phyloP scores from a whole-genome alignment of 2,888 invertebrate genomes.

The Diplolepis rosae region DNA sequence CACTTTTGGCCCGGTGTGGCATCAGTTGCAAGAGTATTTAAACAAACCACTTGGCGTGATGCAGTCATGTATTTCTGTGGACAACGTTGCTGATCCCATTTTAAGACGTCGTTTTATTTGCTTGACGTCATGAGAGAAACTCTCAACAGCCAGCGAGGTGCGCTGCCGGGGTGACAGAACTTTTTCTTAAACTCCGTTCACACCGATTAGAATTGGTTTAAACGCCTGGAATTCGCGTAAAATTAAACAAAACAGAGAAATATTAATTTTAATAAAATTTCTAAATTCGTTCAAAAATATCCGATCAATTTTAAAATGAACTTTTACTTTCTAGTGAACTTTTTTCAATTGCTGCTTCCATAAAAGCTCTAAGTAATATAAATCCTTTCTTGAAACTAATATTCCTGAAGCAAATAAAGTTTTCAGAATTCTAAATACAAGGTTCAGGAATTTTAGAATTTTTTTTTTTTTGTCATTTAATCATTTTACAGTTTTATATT shows the following conservation, averaged over 20 bases:
- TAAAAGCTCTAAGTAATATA: no score
- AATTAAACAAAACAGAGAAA: background rate
- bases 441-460: no score
- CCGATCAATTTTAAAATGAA: no score
- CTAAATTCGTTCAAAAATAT: no score
- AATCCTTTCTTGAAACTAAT: no score
- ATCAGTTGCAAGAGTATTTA: constrained; percentile 57
- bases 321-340: no score
- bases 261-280: constrained; percentile 1
- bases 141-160: constrained; percentile 36
- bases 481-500: no score
- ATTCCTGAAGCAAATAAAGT: no score
- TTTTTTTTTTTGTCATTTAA: no score
- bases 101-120: constrained; percentile 57
- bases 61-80: constrained; percentile 58
- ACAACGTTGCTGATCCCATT: constrained; percentile 53
- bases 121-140: constrained; percentile 61
- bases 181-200: constrained; percentile 53
- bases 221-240: constrained; percentile 44
- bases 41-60: constrained; percentile 54
- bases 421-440: no score
- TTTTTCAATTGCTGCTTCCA: no score
- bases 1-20: constrained; percentile 52
- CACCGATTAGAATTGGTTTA: constrained; percentile 50
- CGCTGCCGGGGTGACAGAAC: constrained; percentile 43